These are phyloP conservation scores for Danio rerio DNA, from an alignment of 2,113 vertebrate genomes.

Conservation along the genomic window DNA sequence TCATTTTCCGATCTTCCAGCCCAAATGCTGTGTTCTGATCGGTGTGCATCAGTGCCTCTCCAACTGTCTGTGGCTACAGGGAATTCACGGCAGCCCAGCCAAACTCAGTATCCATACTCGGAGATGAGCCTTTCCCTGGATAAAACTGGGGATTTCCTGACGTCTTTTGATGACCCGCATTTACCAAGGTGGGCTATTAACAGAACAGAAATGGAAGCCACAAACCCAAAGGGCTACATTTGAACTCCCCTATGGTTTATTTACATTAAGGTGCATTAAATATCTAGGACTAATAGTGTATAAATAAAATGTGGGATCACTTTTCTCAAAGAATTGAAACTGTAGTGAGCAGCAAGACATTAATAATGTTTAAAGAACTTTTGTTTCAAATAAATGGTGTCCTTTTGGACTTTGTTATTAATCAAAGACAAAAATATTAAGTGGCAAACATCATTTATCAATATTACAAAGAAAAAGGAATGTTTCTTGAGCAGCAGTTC, in stretches of 20 bases:
- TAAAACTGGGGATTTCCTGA: slow-evolving; percentile 61
- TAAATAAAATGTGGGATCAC: background rate
- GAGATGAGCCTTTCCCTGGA: slow-evolving; percentile 56
- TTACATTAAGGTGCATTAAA: background rate
- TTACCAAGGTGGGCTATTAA: slow-evolving; percentile 36
- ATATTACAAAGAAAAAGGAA: no score
- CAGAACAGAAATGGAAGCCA: slow-evolving; percentile 38
- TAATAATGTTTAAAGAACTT: no score
- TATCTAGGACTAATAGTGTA: no score
- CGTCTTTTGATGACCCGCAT: slow-evolving; percentile 47
- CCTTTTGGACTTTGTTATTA: no score
- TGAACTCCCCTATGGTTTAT: slow-evolving; percentile 8
- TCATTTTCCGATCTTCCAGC: slow-evolving; percentile 53
- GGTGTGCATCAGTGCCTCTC: slow-evolving; percentile 55
- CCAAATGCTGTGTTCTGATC: slow-evolving; percentile 50
- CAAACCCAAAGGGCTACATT: slow-evolving; percentile 32
- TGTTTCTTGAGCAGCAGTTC: no score
- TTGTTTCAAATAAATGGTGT: no score
- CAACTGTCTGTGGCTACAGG: slow-evolving; percentile 55
- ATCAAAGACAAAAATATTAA: no score
- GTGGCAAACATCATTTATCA: no score
- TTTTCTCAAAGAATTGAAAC: background rate
- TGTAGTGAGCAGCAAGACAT: no score
- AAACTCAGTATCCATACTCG: slow-evolving; percentile 53
- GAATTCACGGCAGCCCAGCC: slow-evolving; percentile 49